A percentile compares a stretch with the other conserved stretches of the same genome.
phyloP scores from a whole-genome alignment of 1,140 invertebrate genomes.

The Bombus superbus region DNA sequence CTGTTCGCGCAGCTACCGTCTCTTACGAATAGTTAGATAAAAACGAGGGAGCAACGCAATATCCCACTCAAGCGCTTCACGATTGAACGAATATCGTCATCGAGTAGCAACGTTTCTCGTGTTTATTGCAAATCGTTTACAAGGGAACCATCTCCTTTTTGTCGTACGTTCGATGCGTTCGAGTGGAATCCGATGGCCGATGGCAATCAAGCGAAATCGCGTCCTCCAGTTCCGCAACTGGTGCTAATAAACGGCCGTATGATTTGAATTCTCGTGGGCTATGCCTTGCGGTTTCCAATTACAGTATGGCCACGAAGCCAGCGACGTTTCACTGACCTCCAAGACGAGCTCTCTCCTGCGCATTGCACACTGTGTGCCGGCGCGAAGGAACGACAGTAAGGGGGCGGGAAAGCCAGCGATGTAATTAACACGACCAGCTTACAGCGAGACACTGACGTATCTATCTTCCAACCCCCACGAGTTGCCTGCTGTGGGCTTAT shows the following conservation, averaged over 20 bases:
- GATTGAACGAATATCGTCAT: too few species aligned
- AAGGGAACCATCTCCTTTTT: too few species aligned
- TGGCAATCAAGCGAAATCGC: conserved; percentile 36
- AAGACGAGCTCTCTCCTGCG: conserved; percentile 58
- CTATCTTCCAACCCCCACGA: conserved; percentile 69
- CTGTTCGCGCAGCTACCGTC: too few species aligned
- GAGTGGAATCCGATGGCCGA: conserved; percentile 20
- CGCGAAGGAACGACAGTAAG: conserved; percentile 32
- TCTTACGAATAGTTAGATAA: too few species aligned
- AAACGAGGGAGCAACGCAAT: too few species aligned
- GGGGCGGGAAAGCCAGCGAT: conserved; percentile 59
- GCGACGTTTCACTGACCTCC: conserved; percentile 72
- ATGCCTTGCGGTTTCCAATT: conserved; percentile 75
- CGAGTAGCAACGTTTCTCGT: too few species aligned
- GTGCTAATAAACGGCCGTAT: conserved; percentile 45
- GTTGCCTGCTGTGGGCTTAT: conserved; percentile 50
- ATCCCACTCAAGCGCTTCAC: too few species aligned
- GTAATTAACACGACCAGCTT: conserved; percentile 77
- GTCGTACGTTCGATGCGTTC: too few species aligned
- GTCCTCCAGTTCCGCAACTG: background rate
- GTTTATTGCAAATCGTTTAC: too few species aligned
- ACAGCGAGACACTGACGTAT: conserved; percentile 76
- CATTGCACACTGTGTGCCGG: conserved; percentile 32
- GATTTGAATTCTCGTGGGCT: conserved; percentile 53
- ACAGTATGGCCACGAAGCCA: conserved; percentile 65